A percentile compares a stretch with the other conserved stretches of the same genome.
Conservation (phyloP, 2,113 vertebrate species). For the Grammomys surdaster region DNA sequence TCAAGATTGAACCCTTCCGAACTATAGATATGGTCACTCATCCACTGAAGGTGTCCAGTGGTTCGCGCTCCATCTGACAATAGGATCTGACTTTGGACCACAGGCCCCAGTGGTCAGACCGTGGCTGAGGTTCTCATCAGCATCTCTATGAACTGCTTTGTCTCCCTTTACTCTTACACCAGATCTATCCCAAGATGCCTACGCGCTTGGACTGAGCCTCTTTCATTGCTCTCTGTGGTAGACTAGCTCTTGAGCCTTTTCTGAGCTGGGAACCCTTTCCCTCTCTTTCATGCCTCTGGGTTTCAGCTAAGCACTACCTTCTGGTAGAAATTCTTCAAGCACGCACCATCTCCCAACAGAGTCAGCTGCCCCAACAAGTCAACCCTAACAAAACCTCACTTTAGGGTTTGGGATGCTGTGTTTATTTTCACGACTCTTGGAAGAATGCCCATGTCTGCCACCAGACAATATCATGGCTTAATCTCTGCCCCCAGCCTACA, state of each 20-base stretch:
- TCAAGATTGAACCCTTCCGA: background rate
- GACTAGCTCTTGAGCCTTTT: background rate
- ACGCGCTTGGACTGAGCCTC: background rate
- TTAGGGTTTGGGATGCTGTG: background rate
- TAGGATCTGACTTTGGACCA: background rate
- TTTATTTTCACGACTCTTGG: background rate
- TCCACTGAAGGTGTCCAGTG: background rate
- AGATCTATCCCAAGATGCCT: background rate
- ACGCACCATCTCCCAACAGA: background rate
- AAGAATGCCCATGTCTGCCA: background rate
- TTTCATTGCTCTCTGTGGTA: background rate
- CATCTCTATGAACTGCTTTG: background rate
- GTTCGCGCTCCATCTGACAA: background rate
- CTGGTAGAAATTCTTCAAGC: constrained; percentile 6
- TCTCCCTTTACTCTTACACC: background rate
- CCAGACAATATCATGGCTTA: background rate
- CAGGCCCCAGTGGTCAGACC: background rate
- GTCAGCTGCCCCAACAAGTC: background rate
- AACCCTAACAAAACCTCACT: background rate
- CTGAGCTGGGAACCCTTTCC: background rate
- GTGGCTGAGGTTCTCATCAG: background rate
- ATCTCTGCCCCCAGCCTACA: background rate
- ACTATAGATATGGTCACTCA: background rate
- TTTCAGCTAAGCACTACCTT: constrained; percentile 10
- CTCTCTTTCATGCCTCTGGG: background rate